Evolutionary conservation across 2,888 invertebrate genomes (phyloP).

Genomic region (Ophioninae sp.): DNA sequence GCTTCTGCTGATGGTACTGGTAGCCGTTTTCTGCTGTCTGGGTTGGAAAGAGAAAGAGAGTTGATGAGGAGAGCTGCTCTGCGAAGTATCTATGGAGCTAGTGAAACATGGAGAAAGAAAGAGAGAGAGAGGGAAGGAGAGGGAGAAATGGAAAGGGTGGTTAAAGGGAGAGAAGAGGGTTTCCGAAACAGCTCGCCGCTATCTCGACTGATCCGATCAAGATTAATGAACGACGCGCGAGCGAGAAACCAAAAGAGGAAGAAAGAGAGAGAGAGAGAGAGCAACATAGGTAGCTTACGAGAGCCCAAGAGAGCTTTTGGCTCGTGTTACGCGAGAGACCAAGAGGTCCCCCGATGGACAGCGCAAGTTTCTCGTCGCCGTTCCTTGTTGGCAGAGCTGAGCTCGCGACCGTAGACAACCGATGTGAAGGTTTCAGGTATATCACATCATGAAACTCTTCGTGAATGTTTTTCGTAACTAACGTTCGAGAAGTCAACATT

Average conservation of each 20-base stretch:
- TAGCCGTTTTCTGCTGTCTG: conserved; percentile 56
- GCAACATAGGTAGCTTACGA: conserved; percentile 12
- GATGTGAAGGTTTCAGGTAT: conserved; percentile 40
- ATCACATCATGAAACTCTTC: conserved; percentile 49
- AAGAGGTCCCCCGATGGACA: conserved; percentile 49
- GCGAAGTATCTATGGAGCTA: conserved; percentile 51
- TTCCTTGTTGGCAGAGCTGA: conserved; percentile 43
- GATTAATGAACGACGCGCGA: conserved; percentile 83
- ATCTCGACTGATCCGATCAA: conserved; percentile 81
- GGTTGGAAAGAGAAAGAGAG: conserved; percentile 52
- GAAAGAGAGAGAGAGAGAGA: conserved; percentile 12
- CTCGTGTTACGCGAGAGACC: conserved; percentile 70
- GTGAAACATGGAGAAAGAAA: conserved; percentile 59
- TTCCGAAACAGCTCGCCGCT: conserved; percentile 81
- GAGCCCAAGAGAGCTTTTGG: conserved; percentile 50
- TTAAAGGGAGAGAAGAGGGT: conserved; percentile 76
- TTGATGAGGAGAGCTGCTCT: conserved; percentile 68
- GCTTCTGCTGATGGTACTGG: conserved; percentile 58
- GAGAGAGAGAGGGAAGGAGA: neutral
- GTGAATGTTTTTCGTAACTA: conserved; percentile 52
- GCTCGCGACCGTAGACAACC: conserved; percentile 24
- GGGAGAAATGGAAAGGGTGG: conserved; percentile 66
- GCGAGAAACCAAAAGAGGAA: conserved; percentile 41
- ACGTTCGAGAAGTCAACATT: conserved; percentile 20
- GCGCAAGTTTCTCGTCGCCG: conserved; percentile 55